Percentiles rank a stretch among this genome's conserved stretches.
These are phyloP conservation scores for Numida meleagris DNA, from an alignment of 2,113 vertebrate genomes.

Conservation along the genomic window DNA sequence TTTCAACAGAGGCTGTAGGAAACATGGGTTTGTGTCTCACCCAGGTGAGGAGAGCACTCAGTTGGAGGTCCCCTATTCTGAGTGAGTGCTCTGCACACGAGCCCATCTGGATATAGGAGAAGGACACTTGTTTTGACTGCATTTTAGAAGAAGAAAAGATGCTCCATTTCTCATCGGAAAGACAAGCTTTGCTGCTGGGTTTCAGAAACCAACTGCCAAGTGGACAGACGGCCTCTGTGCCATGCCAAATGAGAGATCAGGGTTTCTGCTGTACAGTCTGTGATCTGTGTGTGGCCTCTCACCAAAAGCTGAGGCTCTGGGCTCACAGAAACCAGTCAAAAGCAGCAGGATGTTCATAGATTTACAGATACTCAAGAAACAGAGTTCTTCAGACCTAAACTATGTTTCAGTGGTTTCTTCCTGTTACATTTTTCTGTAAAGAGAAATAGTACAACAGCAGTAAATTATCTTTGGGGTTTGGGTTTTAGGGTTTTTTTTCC, in stretches of 20 bases:
- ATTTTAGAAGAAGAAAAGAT: not conserved
- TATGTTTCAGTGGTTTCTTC: conserved; percentile 61
- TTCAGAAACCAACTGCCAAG: not conserved
- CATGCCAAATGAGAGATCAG: not conserved
- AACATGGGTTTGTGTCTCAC: not conserved
- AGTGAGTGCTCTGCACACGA: not conserved
- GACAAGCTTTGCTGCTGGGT: not conserved
- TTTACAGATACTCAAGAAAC: conserved; percentile 56
- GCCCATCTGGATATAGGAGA: not conserved
- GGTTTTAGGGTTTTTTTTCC: not conserved
- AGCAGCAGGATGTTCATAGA: conserved; percentile 34
- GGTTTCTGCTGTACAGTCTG: not conserved
- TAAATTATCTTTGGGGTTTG: conserved; percentile 56
- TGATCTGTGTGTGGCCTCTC: conserved; percentile 55
- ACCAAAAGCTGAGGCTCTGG: conserved; percentile 10
- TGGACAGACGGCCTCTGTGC: not conserved
- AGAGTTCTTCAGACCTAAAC: conserved; percentile 54
- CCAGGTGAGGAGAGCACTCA: not conserved
- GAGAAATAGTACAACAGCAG: conserved; percentile 35
- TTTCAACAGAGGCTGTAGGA: not conserved
- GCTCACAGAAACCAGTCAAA: conserved; percentile 25
- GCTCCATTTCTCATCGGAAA: not conserved
- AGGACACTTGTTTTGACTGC: not conserved
- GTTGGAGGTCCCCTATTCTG: not conserved
- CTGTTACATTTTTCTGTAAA: conserved; percentile 46